Evolutionary conservation across 2,888 invertebrate species (phyloP).

Genomic region (Spilarctia lutea): DNA sequence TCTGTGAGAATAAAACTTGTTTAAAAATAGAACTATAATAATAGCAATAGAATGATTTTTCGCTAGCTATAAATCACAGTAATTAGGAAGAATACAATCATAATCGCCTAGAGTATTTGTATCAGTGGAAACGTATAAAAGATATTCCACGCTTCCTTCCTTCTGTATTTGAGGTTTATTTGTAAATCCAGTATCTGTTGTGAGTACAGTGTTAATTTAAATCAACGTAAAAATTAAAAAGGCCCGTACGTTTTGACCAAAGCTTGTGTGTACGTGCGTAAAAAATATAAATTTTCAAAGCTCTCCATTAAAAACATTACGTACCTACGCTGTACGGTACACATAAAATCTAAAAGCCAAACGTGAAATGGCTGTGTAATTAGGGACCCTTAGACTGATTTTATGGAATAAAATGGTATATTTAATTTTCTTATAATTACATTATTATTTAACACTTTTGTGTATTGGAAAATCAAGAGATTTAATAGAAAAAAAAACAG

Average conservation of each 20-base stretch:
- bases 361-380: neutral
- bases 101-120: too few relatives aligned
- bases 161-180: neutral
- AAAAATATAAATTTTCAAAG: neutral
- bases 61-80: too few relatives aligned
- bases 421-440: neutral
- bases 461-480: neutral
- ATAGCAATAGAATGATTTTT: too few relatives aligned
- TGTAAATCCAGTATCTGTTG: slow-evolving; percentile 9
- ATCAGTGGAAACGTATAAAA: too few relatives aligned
- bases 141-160: neutral
- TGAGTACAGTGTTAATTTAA: slow-evolving; percentile 17
- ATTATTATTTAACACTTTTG: neutral
- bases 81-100: too few relatives aligned
- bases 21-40: too few relatives aligned
- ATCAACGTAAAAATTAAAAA: slow-evolving; percentile 16
- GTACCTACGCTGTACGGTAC: neutral
- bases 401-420: neutral
- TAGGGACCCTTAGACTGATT: neutral
- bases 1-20: too few relatives aligned
- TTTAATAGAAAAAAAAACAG: neutral
- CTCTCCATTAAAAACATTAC: neutral
- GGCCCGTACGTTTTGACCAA: neutral
- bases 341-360: neutral
- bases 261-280: slow-evolving; percentile 8